Percentiles rank a stretch among this genome's conserved stretches.
Evolutionary conservation across 2,113 vertebrate species (phyloP).

Genomic region (Ariopsis seemanni): DNA sequence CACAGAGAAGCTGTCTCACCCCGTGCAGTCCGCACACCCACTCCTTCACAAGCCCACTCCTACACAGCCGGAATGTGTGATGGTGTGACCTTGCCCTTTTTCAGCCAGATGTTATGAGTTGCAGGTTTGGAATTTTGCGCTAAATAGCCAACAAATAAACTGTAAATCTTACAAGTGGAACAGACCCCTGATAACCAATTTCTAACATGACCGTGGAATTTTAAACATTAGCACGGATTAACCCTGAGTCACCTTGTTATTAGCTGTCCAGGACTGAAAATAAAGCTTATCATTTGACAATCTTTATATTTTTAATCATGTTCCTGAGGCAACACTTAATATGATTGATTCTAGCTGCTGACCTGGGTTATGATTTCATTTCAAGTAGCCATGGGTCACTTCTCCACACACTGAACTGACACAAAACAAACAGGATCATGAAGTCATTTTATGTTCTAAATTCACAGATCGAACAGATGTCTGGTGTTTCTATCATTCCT

Average conservation of each 20-base stretch:
- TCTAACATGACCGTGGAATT: neutral
- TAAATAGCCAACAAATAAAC: slow-evolving; percentile 1
- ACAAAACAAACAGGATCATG: neutral
- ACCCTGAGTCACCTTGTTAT: neutral
- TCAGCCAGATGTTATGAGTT: neutral
- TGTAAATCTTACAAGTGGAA: slow-evolving; percentile 2
- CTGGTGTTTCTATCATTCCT: neutral
- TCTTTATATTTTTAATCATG: slow-evolving; percentile 1
- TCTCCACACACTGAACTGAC: neutral
- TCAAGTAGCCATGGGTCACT: slow-evolving; percentile 18
- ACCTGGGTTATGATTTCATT: slow-evolving; percentile 8
- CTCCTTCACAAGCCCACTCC: slow-evolving; percentile 12
- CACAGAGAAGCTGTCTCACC: slow-evolving; percentile 13
- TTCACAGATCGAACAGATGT: neutral
- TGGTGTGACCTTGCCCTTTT: neutral
- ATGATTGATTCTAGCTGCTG: slow-evolving; percentile 7
- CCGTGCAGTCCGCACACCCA: neutral
- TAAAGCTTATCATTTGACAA: slow-evolving; percentile 1
- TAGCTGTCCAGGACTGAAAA: neutral
- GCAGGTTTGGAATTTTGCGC: slow-evolving; percentile 17
- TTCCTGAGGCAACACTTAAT: slow-evolving; percentile 15
- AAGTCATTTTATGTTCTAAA: neutral
- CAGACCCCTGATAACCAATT: neutral
- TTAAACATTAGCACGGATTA: slow-evolving; percentile 2
- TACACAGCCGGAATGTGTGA: neutral